Conservation (phyloP, 2,797 vertebrate species). For the Falco peregrinus region DNA sequence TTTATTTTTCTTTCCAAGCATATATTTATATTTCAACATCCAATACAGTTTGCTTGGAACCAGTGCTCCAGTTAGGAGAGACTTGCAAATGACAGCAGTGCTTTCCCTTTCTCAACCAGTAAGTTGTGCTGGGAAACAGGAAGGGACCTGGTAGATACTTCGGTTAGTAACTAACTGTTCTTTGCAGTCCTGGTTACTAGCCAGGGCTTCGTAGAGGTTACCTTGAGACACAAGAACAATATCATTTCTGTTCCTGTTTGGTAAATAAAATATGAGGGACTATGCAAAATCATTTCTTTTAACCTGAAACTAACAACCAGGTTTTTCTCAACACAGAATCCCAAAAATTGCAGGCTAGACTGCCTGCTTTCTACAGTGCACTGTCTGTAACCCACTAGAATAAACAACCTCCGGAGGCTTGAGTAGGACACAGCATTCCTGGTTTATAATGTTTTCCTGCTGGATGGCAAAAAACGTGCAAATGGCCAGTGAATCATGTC, state of each 20-base stretch:
- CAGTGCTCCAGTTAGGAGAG: background rate
- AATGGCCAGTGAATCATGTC: background rate
- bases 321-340: background rate
- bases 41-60: background rate
- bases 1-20: background rate
- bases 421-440: background rate
- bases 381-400: background rate
- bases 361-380: background rate
- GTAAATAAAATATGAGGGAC: background rate
- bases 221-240: background rate
- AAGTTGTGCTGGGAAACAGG: background rate
- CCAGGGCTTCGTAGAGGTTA: background rate
- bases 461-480: background rate
- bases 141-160: background rate
- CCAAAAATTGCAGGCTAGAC: background rate
- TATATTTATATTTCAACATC: background rate
- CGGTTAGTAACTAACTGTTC: background rate
- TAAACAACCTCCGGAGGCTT: background rate
- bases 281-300: background rate
- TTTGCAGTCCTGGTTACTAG: background rate
- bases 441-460: background rate
- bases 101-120: background rate
- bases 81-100: background rate
- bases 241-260: background rate
- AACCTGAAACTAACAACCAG: background rate